Percentiles rank a stretch among this genome's conserved stretches.
Evolutionary conservation across 2,888 invertebrate genomes (phyloP).

Genomic region (Acanthococcus lagerstroemiae): DNA sequence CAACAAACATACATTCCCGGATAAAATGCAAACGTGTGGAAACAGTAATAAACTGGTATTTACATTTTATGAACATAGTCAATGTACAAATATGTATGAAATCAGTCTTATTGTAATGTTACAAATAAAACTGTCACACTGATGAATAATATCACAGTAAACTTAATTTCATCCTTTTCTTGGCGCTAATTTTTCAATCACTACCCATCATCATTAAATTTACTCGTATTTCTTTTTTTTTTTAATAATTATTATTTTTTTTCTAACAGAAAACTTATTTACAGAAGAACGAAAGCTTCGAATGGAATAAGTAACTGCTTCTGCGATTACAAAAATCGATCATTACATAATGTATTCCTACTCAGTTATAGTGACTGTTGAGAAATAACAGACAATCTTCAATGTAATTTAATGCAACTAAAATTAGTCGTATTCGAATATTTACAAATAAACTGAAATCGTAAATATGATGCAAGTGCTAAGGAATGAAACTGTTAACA

Average conservation of each 20-base stretch:
- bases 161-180: not conserved
- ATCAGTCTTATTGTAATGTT: constrained; percentile 13
- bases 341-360: not conserved
- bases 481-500: not conserved
- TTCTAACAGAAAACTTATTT: too few species aligned
- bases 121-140: constrained; percentile 6
- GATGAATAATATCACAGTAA: constrained; percentile 6
- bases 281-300: not conserved
- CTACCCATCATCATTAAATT: too few species aligned
- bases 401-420: not conserved
- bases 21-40: too few species aligned
- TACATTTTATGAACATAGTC: too few species aligned
- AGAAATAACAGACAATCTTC: not conserved
- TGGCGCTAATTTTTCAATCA: not conserved
- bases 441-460: not conserved
- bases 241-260: too few species aligned
- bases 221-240: too few species aligned
- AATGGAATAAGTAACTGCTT: not conserved
- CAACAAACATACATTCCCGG: too few species aligned
- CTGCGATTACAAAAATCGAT: not conserved
- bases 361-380: not conserved
- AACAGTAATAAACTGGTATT: too few species aligned
- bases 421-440: not conserved
- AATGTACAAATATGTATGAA: too few species aligned
- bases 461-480: not conserved